Evolutionary conservation across 1,140 invertebrate genomes (phyloP).

Genomic region (Hypsibius dujardini): DNA sequence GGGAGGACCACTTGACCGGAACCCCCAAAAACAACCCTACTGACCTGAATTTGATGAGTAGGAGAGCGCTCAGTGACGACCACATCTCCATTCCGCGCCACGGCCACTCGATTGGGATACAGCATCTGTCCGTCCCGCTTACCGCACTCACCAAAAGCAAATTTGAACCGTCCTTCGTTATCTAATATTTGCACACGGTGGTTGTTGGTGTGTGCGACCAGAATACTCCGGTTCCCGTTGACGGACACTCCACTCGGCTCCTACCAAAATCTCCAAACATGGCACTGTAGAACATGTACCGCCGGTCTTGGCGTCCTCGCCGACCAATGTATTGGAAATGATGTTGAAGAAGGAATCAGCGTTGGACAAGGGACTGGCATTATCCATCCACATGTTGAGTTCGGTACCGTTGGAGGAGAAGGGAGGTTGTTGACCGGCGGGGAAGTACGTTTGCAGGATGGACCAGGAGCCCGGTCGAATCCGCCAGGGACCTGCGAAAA

Average conservation of each 20-base stretch:
- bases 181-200: conserved; percentile 98
- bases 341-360: conserved; percentile 1
- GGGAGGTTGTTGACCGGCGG: no score
- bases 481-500: no score
- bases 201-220: conserved; percentile 98
- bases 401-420: no score
- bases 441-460: no score
- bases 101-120: conserved; percentile 94
- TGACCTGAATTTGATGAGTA: conserved; percentile 71
- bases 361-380: conserved; percentile 10
- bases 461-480: no score
- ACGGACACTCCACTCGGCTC: conserved; percentile 96
- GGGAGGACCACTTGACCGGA: no score
- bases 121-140: conserved; percentile 81
- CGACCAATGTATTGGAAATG: not conserved
- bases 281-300: conserved; percentile 90
- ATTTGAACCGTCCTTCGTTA: conserved; percentile 96
- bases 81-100: conserved; percentile 89
- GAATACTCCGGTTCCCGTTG: conserved; percentile 96
- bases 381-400: not conserved
- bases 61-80: conserved; percentile 95
- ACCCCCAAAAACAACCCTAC: no score
- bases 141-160: conserved; percentile 96
- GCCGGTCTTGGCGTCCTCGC: not conserved
- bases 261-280: conserved; percentile 98